These are phyloP conservation scores for Carlito syrichta DNA, from an alignment of 2,113 vertebrate species.

Conservation along the genomic window DNA sequence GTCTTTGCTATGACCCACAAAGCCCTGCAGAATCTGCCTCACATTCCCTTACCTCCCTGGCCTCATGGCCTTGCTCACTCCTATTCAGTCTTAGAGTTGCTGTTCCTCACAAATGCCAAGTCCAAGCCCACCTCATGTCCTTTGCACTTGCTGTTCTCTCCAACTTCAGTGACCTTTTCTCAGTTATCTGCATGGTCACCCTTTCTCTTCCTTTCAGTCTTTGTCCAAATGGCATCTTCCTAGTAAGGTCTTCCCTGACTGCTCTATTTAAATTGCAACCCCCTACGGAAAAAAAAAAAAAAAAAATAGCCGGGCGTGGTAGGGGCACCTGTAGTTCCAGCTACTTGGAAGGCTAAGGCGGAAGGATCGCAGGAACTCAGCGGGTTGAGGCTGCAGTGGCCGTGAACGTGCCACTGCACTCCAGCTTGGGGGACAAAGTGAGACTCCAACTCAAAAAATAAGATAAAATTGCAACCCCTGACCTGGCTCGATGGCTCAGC, in stretches of 20 bases:
- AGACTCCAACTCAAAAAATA: too few relatives aligned
- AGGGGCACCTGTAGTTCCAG: too few relatives aligned
- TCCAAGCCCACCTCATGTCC: not conserved
- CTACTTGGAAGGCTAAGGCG: too few relatives aligned
- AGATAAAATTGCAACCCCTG: too few relatives aligned
- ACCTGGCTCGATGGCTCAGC: too few relatives aligned
- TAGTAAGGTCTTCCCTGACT: not conserved
- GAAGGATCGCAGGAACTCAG: too few relatives aligned
- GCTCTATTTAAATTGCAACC: not conserved
- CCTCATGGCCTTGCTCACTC: not conserved
- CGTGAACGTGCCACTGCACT: too few relatives aligned
- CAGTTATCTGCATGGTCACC: not conserved
- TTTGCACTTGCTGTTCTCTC: not conserved
- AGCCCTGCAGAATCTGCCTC: not conserved
- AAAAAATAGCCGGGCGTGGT: too few relatives aligned
- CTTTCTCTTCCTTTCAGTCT: not conserved
- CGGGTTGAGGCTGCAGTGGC: too few relatives aligned
- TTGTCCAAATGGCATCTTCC: not conserved
- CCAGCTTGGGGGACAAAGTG: too few relatives aligned
- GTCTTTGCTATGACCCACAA: not conserved
- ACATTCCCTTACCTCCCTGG: not conserved
- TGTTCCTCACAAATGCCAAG: not conserved
- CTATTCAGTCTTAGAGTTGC: not conserved
- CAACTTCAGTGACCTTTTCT: too few relatives aligned
- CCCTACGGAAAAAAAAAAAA: too few relatives aligned